Base-by-base conservation (phyloP, 2,113 vertebrate species). In the Fulmarus glacialis region DNA sequence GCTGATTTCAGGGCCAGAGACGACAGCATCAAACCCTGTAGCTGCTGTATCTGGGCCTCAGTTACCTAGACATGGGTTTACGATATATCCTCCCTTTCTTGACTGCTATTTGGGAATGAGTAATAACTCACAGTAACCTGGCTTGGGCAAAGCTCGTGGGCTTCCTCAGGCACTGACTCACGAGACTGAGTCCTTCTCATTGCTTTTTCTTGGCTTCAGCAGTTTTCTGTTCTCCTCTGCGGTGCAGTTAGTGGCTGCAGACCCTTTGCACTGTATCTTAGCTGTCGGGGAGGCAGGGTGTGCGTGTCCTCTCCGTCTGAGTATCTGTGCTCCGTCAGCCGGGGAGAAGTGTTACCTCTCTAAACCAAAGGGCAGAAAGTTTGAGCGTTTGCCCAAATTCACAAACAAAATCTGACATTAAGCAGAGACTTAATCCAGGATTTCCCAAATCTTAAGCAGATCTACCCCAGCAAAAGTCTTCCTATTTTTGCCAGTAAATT, bases 271-370 rank as follows among this genome's bases (percentile, higher is more conserved):
- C 40, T 12, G 40, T 40, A 40, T 40, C 21, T 34, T 11, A 50
- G 43, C 34, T 88, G 45, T 30, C 55, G 1, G 1, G 71, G 43
- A 64, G 26, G 12, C 3, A 3, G 4, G 11, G 12, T 6, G 13
- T 60, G 9, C 4, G 2, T 24, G 15, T 66, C 42, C 11, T 27
- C 58, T 75, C 16, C 1, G 1, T 26, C 38, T 4, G 0, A 36
- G 19, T 45, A 27, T n/a, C 9, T 62, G 0, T 56, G 48, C 22
- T 59, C 59, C 20, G 0, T 40, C 75, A 42, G 34, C 15, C 4
- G 18, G 30, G 36, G 55, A 47, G 58, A 32, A 40, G 12, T 0
- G 0, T 29, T 27, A 30, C 50, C 22, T 14, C 34, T 40, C 32
- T 26, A 32, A 83, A 70, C 17, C 29, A 18, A 43, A 62, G 40